Evolutionary conservation across 2,888 invertebrate genomes (phyloP), one percentile per base, ranked within the genome.

Genomic region (Lithophane semibrunnea): DNA sequence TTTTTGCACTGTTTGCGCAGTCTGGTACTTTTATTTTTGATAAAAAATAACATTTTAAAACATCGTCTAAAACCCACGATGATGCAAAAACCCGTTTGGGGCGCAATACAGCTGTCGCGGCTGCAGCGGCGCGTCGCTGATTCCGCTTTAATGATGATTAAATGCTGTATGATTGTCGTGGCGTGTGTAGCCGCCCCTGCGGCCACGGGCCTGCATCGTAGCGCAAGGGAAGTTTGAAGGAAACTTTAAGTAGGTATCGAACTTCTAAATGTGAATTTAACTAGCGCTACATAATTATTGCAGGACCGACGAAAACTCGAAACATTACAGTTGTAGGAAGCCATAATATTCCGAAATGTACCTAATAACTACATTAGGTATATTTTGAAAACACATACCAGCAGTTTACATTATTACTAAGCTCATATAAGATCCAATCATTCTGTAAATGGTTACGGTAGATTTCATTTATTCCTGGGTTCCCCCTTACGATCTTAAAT

Each of bases 121-220:
- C 91, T 92, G 92, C 93, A 93, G 79, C 91, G 90, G 88, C 88
- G 89, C 89, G 92, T 85, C 92, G 91, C 94, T 96, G 96, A 96
- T 96, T 94, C 92, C 89, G 88, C 91, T 96, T 96, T 96, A 96
- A 96, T 96, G 94, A 96, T 95, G 96, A 96, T 96, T 96, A 96
- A 96, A 95, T 94, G 94, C 92, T 91, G 91, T 94, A 95, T 95
- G 95, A 96, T 96, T 93, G 96, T 94, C 92, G 92, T 91, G 88
- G 91, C 92, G 93, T 93, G 94, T 92, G 92, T 87, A 86, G 82
- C 84, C 75, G 75, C 87, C 83, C 83, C 81, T 79, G 77, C 65
- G 73, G 75, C 80, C 69, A 74, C 68, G 63, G 56, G 77, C 80
- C 75, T 81, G 78, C 74, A 80, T 81, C 68, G 61, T 60, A 58